Evolutionary conservation across 1,140 invertebrate species (phyloP).

Genomic region (Nephila pilipes): DNA sequence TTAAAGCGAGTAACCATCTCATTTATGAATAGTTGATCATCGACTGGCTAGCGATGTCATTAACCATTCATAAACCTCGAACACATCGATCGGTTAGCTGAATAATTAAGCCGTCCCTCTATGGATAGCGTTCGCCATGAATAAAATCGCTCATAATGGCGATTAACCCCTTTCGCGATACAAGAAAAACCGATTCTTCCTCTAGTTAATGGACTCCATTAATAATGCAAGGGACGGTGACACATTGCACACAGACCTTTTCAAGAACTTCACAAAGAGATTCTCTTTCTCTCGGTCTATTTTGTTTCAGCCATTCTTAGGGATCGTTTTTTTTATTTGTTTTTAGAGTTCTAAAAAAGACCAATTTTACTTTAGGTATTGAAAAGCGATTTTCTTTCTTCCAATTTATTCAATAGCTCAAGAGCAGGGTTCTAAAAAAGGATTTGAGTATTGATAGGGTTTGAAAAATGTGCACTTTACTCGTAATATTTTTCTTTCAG

Average conservation of each 20-base stretch:
- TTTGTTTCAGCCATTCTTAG: background rate
- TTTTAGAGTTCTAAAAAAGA: no score
- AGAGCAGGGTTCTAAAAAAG: no score
- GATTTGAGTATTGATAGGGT: no score
- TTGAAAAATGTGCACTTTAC: no score
- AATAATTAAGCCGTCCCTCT: slow-evolving; percentile 3
- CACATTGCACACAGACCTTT: background rate
- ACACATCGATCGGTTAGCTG: background rate
- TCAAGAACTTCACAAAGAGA: background rate
- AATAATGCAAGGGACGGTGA: background rate
- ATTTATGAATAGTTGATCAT: slow-evolving; percentile 15
- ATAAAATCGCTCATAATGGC: slow-evolving; percentile 10
- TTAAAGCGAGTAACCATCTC: background rate
- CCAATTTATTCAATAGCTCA: no score
- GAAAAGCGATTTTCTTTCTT: no score
- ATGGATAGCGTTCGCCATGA: background rate
- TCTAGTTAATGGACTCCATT: background rate
- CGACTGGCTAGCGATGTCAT: background rate
- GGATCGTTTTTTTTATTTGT: no score
- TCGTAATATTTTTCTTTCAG: no score
- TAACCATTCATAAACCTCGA: background rate
- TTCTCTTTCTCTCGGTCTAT: background rate
- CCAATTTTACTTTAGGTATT: no score
- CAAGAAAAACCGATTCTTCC: slow-evolving; percentile 25
- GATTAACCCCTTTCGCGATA: background rate